Base-by-base conservation (phyloP, 2,888 invertebrate genomes). In the Tenthredo amoena region DNA sequence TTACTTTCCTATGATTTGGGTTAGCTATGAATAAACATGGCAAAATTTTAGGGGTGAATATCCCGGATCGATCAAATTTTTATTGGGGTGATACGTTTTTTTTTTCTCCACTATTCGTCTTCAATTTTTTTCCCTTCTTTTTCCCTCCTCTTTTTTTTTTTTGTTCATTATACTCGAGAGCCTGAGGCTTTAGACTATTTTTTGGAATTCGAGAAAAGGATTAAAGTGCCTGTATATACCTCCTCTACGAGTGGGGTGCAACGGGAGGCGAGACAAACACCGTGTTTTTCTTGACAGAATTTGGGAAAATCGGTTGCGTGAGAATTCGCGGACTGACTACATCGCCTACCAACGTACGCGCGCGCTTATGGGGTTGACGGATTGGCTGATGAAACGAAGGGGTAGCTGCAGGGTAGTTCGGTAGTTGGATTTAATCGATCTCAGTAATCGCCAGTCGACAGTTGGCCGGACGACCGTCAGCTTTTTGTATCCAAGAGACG, bases 401-500 rank as follows among this genome's bases (percentile, higher is more conserved):
- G 93, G 93, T 93, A 77, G 77, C 77, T 77, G 43, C 77, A 68
- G 31, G 77, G 77, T 62, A 83, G 43, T 83, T 50, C 34, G 83
- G 68, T 83, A 93, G 93, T 91, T 92, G 91, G 92, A 91, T 93
- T 93, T 93, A 93, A 93, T 93, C 93, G 93, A 93, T 93, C 91
- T 83, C 92, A 89, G 93, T 93, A 93, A 93, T 93, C 92, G 93
- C 91, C 89, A 89, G 91, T 91, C 93, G 93, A 93, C 93, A 93
- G 93, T 93, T 93, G 93, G 93, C 91, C 89, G 90, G 89, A 91
- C 83, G 37, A 83, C 65, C 83, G 68, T 83, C 88, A 87, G 87
- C 92, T 93, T 93, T 93, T 93, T 93, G 93, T 92, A 91, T 90
- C 90, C 88, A 88, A 87, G 91, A 93, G 93, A 93, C 93, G 92